Percentiles rank a stretch among this genome's conserved stretches.
phyloP scores from a whole-genome alignment of 2,888 invertebrate genomes.

The Drosophila testacea region DNA sequence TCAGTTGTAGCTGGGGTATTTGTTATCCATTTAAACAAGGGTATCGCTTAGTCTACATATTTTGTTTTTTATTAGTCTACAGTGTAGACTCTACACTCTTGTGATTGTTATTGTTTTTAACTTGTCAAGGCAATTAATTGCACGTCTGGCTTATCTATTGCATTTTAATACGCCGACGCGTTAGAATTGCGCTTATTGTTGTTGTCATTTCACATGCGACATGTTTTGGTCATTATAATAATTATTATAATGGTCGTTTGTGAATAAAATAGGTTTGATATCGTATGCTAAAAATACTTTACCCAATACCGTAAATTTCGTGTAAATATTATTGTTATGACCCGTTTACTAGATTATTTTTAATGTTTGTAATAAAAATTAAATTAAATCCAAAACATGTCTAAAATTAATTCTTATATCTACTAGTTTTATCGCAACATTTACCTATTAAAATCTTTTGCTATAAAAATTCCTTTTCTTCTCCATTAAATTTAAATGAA shows the following conservation, averaged over 20 bases:
- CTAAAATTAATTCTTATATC: no score
- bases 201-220: slow-evolving; percentile 54
- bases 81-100: not conserved
- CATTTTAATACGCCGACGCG: slow-evolving; percentile 59
- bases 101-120: slow-evolving; percentile 5
- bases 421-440: no score
- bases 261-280: slow-evolving; percentile 25
- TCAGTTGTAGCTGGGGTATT: not conserved
- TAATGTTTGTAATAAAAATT: not conserved
- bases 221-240: slow-evolving; percentile 73
- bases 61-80: not conserved
- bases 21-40: not conserved
- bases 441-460: no score
- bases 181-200: slow-evolving; percentile 29
- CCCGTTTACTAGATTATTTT: not conserved
- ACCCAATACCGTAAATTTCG: not conserved
- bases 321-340: not conserved
- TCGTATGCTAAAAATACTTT: not conserved
- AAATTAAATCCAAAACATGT: no score
- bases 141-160: slow-evolving; percentile 52
- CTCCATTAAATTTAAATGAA: no score
- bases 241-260: slow-evolving; percentile 33
- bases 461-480: no score
- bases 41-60: slow-evolving; percentile 5
- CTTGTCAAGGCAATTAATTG: slow-evolving; percentile 58